These are phyloP conservation scores for Penaeus indicus DNA, from an alignment of 1,140 invertebrate species.

Conservation along the genomic window DNA sequence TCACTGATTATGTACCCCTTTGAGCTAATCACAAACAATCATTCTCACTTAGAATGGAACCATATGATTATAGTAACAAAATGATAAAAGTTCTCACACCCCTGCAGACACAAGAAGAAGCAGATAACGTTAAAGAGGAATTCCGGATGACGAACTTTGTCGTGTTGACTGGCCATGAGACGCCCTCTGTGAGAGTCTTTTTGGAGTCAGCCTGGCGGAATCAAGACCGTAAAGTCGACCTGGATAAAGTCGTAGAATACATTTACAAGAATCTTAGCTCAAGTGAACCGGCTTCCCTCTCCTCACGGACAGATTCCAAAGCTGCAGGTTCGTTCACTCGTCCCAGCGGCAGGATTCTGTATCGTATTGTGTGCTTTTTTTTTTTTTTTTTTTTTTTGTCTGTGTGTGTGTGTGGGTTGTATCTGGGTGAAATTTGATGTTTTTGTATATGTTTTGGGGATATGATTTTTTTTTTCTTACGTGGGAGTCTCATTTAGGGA, in stretches of 20 bases:
- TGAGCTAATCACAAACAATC: background rate
- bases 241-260: conserved; percentile 45
- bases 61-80: too few species aligned
- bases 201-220: conserved; percentile 26
- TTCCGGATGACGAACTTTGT: conserved; percentile 18
- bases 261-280: conserved; percentile 36
- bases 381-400: background rate
- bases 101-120: conserved; percentile 43
- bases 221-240: conserved; percentile 31
- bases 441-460: background rate
- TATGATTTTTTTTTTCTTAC: background rate
- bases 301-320: conserved; percentile 22
- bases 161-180: conserved; percentile 41
- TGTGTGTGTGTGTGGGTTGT: background rate
- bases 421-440: background rate
- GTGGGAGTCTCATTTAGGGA: too few species aligned
- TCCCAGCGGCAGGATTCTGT: too few species aligned
- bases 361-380: too few species aligned
- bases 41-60: too few species aligned
- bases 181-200: conserved; percentile 39
- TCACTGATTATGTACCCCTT: background rate
- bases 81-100: too few species aligned
- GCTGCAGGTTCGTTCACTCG: background rate
- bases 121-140: conserved; percentile 44
- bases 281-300: conserved; percentile 6